Evolutionary conservation across 2,797 vertebrate genomes (phyloP).

Genomic region (Myotis planiceps): DNA sequence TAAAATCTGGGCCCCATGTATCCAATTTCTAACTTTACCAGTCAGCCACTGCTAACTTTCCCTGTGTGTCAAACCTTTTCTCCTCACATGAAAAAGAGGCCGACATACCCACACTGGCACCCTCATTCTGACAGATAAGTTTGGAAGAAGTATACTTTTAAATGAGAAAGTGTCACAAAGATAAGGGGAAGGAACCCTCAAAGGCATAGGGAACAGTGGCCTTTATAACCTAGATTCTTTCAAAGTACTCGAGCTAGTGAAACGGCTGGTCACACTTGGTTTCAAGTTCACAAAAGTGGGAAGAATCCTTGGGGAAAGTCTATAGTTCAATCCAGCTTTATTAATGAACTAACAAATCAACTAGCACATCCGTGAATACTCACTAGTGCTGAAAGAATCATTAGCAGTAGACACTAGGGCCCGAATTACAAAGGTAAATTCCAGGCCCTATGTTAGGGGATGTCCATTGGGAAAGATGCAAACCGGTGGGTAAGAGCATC

Average conservation of each 20-base stretch:
- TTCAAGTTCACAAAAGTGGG: slow-evolving; percentile 14
- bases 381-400: not conserved
- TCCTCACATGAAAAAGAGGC: not conserved
- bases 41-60: not conserved
- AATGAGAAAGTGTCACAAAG: not conserved
- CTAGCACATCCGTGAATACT: not conserved
- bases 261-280: not conserved
- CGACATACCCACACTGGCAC: not conserved
- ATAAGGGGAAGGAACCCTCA: not conserved
- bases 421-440: not conserved
- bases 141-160: not conserved
- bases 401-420: not conserved
- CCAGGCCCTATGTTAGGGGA: not conserved
- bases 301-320: not conserved
- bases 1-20: not conserved
- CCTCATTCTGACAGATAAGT: not conserved
- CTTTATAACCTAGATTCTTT: not conserved
- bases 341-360: not conserved
- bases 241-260: not conserved
- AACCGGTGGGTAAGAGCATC: not conserved
- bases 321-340: not conserved
- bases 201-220: not conserved
- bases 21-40: not conserved
- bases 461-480: not conserved
- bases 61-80: not conserved